Evolutionary conservation across 2,888 invertebrate species (phyloP), one percentile per base, ranked within the genome.

Genomic region (Argyresthia albistria): DNA sequence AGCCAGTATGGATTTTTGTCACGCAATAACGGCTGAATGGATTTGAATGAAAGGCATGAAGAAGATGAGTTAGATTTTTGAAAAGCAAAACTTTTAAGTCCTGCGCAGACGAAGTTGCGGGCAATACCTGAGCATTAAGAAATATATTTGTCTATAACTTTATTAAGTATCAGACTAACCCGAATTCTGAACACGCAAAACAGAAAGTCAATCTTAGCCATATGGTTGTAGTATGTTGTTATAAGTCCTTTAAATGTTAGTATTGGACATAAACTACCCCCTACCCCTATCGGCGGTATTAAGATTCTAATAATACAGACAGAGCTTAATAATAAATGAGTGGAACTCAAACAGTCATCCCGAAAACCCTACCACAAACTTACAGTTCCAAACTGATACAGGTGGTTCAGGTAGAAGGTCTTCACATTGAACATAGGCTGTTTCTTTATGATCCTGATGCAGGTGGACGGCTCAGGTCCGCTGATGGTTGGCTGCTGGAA

Each of bases 391-490:
- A 90, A 84, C 55, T 84, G 84, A 45, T 63, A 66, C 66, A 82
- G 73, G 14, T 84, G 69, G 56, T 91, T 90, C 47, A 93, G 79
- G 67, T 93, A 94, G 67, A 89, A 93, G 15, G 87, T 89, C 53
- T 89, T 89, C 0, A 93, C 89, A 1, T 79, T 78, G 66, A 80
- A 93, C 66, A 71, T 69, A 6, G 83, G 77, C 8, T 73, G 58
- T 69, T 88, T 60, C 76, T 80, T 69, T 79, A 88, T 58, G 71
- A 86, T 48, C 89, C 84, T 62, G 73, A 90, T 57, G 55, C 73
- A 73, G 0, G 68, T 66, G 0, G 93, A 66, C 60, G 65, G 70
- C 36, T 71, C 68, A 1, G 65, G 55, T 0, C 73, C 77, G 0
- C 56, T 55, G 0, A 72, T 67, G 0, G 73, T 73, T 0, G 77